Evolutionary conservation across 2,113 vertebrate species (phyloP).

Genomic region (Pterocles burchelli): DNA sequence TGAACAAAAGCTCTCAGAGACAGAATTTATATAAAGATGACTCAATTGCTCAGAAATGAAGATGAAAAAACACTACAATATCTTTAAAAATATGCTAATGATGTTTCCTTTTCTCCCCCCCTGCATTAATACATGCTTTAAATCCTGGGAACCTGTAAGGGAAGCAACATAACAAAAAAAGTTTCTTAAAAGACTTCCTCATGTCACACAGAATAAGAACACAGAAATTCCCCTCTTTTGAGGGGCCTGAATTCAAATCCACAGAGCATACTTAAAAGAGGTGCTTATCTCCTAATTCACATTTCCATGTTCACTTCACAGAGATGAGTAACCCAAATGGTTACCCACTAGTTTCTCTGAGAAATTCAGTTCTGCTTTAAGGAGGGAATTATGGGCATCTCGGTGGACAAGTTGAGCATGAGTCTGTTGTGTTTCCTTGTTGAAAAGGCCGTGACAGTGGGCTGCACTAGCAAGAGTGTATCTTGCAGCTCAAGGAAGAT

Average conservation of each 20-base stretch:
- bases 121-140: neutral
- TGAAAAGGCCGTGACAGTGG: neutral
- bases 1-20: slow-evolving; percentile 36
- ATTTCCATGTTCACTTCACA: neutral
- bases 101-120: neutral
- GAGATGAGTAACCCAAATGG: neutral
- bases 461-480: neutral
- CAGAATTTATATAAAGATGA: slow-evolving; percentile 34
- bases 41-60: slow-evolving; percentile 33
- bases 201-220: neutral
- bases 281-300: neutral
- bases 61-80: slow-evolving; percentile 3
- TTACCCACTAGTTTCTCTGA: neutral
- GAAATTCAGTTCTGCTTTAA: neutral
- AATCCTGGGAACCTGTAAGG: neutral
- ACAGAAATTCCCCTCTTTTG: neutral
- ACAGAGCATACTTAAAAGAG: neutral
- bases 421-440: neutral
- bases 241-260: neutral
- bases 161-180: neutral
- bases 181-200: neutral
- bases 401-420: neutral
- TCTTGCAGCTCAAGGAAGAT: neutral
- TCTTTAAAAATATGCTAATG: slow-evolving; percentile 17
- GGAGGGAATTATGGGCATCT: neutral